Evolutionary conservation across 1,140 invertebrate genomes (phyloP).

Genomic region (Heliconius nattereri): DNA sequence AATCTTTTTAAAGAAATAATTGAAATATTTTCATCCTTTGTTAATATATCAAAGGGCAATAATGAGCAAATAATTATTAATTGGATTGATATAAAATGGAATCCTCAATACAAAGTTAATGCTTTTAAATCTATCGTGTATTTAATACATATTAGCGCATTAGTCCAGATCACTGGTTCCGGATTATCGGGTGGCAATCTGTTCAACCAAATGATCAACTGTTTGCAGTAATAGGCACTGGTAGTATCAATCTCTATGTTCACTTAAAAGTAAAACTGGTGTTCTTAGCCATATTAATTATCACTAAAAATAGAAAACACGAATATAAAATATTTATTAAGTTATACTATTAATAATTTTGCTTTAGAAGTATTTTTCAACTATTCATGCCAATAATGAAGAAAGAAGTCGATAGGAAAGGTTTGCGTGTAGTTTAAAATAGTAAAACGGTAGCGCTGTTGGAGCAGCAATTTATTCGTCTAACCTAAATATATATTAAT

Average conservation of each 20-base stretch:
- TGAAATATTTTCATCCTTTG: neutral
- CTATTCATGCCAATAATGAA: slow-evolving; percentile 33
- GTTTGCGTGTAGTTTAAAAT: slow-evolving; percentile 31
- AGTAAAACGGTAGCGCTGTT: slow-evolving; percentile 23
- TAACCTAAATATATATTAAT: slow-evolving; percentile 22
- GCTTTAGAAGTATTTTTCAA: neutral
- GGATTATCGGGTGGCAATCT: slow-evolving; percentile 19
- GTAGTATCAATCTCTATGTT: neutral
- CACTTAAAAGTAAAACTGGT: neutral
- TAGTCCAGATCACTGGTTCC: slow-evolving; percentile 19
- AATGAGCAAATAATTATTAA: neutral
- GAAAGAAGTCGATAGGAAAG: slow-evolving; percentile 31
- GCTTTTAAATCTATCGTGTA: neutral
- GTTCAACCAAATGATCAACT: slow-evolving; percentile 26
- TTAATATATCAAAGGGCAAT: no score
- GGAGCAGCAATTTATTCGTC: slow-evolving; percentile 18
- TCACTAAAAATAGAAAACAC: slow-evolving; percentile 1
- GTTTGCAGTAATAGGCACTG: neutral
- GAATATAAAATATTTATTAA: neutral
- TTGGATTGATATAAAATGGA: neutral
- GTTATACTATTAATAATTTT: neutral
- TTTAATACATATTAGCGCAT: slow-evolving; percentile 23
- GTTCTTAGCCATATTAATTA: neutral
- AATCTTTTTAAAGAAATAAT: neutral
- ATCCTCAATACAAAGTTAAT: neutral